Conservation (phyloP, 2,113 vertebrate genomes). For the Cochlearius cochlearius region DNA sequence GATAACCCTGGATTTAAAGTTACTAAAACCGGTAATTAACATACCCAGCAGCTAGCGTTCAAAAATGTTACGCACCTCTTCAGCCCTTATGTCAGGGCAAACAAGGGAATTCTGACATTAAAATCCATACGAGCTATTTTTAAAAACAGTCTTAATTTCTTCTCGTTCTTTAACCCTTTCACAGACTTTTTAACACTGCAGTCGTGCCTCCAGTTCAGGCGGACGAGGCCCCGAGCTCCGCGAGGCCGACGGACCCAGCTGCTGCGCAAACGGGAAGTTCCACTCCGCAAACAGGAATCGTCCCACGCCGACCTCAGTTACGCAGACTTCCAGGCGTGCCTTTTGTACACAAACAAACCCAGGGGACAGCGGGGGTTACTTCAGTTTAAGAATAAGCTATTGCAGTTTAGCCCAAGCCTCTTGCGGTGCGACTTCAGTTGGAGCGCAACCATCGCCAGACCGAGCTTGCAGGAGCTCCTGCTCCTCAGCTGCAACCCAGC, state of each 20-base stretch:
- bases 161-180: neutral
- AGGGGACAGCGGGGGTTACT: neutral
- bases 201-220: neutral
- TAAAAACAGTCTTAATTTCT: neutral
- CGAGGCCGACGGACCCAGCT: too few relatives aligned
- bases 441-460: too few relatives aligned
- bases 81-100: neutral
- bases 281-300: neutral
- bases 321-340: neutral
- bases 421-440: rapidly evolving
- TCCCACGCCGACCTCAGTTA: neutral
- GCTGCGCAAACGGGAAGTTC: slow-evolving; percentile 14
- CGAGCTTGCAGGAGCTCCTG: neutral
- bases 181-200: neutral
- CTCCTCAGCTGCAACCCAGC: neutral
- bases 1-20: neutral
- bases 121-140: neutral
- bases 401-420: neutral
- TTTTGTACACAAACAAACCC: neutral
- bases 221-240: neutral
- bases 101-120: neutral
- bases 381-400: neutral
- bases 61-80: neutral
- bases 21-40: neutral
- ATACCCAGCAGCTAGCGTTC: neutral